Evolutionary conservation across 2,797 vertebrate genomes (phyloP).

Genomic region (Megalops cyprinoides): DNA sequence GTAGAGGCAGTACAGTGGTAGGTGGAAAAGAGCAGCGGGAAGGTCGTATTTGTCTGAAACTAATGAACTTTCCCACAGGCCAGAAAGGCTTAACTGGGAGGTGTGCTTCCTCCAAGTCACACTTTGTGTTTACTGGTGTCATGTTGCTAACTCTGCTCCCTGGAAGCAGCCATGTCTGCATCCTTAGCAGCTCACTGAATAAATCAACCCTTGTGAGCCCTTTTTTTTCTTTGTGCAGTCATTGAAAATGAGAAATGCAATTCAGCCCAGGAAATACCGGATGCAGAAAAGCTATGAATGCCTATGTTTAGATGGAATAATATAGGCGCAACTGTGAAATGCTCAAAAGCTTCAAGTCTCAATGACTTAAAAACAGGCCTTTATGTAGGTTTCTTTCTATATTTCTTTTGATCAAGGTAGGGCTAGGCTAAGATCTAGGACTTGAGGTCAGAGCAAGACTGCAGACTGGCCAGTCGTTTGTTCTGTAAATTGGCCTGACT

Average conservation of each 20-base stretch:
- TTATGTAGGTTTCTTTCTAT: neutral
- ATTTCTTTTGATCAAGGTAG: constrained; percentile 7
- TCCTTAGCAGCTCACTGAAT: neutral
- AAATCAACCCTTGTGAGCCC: neutral
- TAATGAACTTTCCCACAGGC: neutral
- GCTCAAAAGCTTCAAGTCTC: neutral
- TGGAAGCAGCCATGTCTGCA: neutral
- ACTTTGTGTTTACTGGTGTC: neutral
- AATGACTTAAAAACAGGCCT: neutral
- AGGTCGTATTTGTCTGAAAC: neutral
- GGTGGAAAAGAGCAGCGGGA: neutral
- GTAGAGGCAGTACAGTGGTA: neutral
- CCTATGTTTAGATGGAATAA: neutral
- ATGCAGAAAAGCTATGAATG: neutral
- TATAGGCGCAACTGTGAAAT: neutral
- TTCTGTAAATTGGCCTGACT: neutral
- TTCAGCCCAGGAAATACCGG: neutral
- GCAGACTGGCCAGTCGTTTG: neutral
- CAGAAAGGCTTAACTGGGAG: too few species aligned
- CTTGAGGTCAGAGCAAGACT: neutral
- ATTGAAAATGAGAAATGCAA: neutral
- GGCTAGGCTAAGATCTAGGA: constrained; percentile 13
- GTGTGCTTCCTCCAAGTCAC: neutral
- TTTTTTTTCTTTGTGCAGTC: neutral
- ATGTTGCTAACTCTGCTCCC: neutral